Base-by-base conservation (phyloP, 2,113 vertebrate genomes). In the Cochlearius cochlearius region DNA sequence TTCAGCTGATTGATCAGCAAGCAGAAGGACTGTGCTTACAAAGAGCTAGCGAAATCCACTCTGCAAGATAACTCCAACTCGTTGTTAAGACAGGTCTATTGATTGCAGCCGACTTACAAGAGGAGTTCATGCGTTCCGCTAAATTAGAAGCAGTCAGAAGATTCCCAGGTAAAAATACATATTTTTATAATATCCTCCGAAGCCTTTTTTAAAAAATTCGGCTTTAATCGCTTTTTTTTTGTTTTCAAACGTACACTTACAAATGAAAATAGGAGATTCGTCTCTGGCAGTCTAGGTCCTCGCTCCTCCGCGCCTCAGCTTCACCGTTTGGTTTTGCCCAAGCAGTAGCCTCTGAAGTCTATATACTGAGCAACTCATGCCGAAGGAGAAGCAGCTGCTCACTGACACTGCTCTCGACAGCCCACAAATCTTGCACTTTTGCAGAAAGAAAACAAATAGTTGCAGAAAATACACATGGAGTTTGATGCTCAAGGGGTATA, bases 361-460 rank as follows among this genome's bases (percentile, higher is more conserved):
- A 68, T 91, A 45, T 26, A 72, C 69, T 17, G 68, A 96, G 29
- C 63, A 76, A 80, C 50, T 94, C 71, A 26, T 36, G 75, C 87
- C 93, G 94, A 94, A 97, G 92, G 71, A 94, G 92, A 86, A 96
- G 95, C 96, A 96, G 92, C 97, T 95, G 96, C 95, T 92, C 87
- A 39, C 58, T 88, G 95, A 92, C 94, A 89, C 74, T 10, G 21
- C 71, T 86, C 80, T 87, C 87, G 2, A 5, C 80, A 50, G 84
- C 81, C 66, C 96, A 96, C 91, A 97, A 96, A 97, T 95, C 96
- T 96, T 49, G 39, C 63, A 58, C 89, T 95, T 91, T 11, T 71
- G 89, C 84, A 85, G 90, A 82, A 79, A 76, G 91, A 74, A 85
- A 96, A 96, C 87, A 96, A 96, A 91, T 71, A 55, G 77, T 95